These are phyloP conservation scores for Paramisgurnus dabryanus DNA, from an alignment of 2,113 vertebrate species.

Conservation along the genomic window DNA sequence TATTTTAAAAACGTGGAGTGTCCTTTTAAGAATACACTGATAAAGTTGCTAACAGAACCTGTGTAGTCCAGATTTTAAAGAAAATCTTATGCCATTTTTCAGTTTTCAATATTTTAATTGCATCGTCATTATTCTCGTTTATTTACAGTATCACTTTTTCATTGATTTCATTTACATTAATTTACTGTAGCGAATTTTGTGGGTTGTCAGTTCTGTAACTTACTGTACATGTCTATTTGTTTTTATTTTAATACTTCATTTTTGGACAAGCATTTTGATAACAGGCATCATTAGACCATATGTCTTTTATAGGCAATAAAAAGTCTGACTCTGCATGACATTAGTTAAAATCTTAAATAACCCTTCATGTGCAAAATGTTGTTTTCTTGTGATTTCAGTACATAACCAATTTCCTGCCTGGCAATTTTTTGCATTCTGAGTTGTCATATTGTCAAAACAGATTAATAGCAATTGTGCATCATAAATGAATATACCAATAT, in stretches of 20 bases:
- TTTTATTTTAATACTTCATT: not conserved
- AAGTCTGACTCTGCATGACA: not conserved
- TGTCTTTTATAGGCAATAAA: not conserved
- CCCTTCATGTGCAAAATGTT: not conserved
- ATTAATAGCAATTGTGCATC: constrained; percentile 18
- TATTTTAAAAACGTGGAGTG: too few relatives aligned
- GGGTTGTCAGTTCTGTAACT: not conserved
- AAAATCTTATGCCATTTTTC: too few relatives aligned
- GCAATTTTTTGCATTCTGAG: not conserved
- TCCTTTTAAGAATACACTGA: too few relatives aligned
- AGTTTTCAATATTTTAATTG: too few relatives aligned
- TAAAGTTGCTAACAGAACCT: too few relatives aligned
- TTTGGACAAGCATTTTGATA: not conserved
- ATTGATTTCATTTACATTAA: too few relatives aligned
- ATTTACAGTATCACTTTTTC: too few relatives aligned
- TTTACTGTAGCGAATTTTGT: not conserved
- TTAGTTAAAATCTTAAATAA: not conserved
- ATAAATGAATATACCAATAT: constrained; percentile 32
- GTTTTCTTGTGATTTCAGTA: constrained; percentile 3
- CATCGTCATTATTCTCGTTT: too few relatives aligned
- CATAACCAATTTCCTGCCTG: constrained; percentile 41
- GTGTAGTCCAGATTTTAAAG: too few relatives aligned
- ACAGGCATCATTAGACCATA: not conserved
- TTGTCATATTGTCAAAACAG: constrained; percentile 28
- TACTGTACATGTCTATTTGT: not conserved